Evolutionary conservation across 2,797 vertebrate genomes (phyloP).

Genomic region (Pyrrhura leucotis): DNA sequence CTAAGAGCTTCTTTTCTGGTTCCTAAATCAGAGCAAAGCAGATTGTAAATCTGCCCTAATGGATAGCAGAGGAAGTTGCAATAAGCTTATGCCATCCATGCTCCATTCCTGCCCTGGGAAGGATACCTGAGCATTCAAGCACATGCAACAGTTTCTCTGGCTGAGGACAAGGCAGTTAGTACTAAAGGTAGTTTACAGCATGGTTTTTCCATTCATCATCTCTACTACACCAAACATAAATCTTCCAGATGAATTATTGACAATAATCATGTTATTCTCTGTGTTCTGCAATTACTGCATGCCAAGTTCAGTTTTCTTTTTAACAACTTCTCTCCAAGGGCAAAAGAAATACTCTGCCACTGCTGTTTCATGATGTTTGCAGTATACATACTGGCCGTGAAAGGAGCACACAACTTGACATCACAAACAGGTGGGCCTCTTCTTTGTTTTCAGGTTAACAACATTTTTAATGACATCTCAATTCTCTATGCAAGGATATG

Average conservation of each 20-base stretch:
- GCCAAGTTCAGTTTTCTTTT: neutral
- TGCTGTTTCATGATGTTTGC: neutral
- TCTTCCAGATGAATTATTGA: neutral
- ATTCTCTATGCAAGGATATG: neutral
- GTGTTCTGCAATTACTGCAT: neutral
- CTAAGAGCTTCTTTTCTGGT: neutral
- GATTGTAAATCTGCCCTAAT: neutral
- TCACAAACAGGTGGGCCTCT: neutral
- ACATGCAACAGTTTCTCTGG: neutral
- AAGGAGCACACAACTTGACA: neutral
- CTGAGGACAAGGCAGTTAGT: neutral
- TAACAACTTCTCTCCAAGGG: neutral
- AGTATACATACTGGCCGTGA: rapidly evolving
- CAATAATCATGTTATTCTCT: neutral
- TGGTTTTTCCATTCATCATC: neutral
- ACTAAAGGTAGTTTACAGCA: neutral
- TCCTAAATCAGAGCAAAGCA: neutral
- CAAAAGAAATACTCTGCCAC: neutral
- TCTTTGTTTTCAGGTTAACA: neutral
- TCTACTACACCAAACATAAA: neutral
- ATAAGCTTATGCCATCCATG: rapidly evolving
- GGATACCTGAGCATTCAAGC: rapidly evolving
- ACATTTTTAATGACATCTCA: neutral
- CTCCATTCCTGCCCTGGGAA: neutral
- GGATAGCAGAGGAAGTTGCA: neutral